These are phyloP conservation scores for Plebejus argus DNA, from an alignment of 2,888 invertebrate genomes.

Conservation along the genomic window DNA sequence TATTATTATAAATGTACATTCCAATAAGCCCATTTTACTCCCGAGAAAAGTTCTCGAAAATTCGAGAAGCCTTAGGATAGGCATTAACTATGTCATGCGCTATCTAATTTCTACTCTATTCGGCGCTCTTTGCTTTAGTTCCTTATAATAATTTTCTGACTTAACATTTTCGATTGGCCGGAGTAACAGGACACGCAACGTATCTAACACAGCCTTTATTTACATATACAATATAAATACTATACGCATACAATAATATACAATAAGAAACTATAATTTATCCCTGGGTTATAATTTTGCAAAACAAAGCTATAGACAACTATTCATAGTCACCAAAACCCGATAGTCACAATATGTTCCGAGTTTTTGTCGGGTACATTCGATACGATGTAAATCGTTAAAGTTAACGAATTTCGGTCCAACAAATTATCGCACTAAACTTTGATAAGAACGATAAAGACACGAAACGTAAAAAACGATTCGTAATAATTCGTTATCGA, in stretches of 20 bases:
- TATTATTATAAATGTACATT: slow-evolving; percentile 10
- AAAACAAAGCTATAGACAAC: slow-evolving; percentile 5
- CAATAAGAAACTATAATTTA: not conserved
- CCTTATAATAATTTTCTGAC: not conserved
- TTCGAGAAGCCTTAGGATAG: not conserved
- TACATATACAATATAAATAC: slow-evolving; percentile 8
- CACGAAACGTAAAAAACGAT: not conserved
- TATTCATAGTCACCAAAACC: slow-evolving; percentile 7
- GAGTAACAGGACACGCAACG: slow-evolving; percentile 26
- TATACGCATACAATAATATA: slow-evolving; percentile 14
- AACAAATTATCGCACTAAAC: not conserved
- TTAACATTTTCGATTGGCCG: slow-evolving; percentile 20
- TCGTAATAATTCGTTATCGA: not conserved
- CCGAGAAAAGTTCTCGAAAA: not conserved
- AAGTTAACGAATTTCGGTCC: not conserved
- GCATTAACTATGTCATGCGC: not conserved
- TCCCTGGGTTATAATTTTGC: slow-evolving; percentile 11
- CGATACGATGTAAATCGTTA: not conserved
- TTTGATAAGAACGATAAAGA: not conserved
- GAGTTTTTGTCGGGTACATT: not conserved
- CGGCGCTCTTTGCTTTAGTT: not conserved
- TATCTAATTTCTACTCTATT: slow-evolving; percentile 9
- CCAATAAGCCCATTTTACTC: slow-evolving; percentile 3
- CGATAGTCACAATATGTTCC: not conserved
- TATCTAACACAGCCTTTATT: slow-evolving; percentile 26